Base-by-base conservation (phyloP, 2,888 invertebrate species). In the Pedicia rivosa region DNA sequence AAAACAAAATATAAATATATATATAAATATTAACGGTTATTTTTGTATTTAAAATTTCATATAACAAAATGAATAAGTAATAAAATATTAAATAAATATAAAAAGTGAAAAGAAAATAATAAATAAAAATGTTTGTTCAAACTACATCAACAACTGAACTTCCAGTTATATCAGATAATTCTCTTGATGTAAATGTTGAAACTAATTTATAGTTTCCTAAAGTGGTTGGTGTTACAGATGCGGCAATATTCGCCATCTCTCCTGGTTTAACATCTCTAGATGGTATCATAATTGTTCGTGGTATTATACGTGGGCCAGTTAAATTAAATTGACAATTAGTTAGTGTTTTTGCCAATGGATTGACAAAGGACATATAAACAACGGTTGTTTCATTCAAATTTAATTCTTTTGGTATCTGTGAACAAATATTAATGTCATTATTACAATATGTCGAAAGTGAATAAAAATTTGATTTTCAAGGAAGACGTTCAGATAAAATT, bases 111-210 rank as follows among this genome's bases (percentile, higher is more conserved):
- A 8, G 24, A 24, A 5, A 24, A 8, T 10, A 5, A 24, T 10
- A 3, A 20, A n/a, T n/a, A n/a, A n/a, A n/a, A n/a, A n/a, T n/a
- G n/a, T n/a, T n/a, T n/a, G n/a, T n/a, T n/a, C n/a, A n/a, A n/a
- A n/a, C n/a, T n/a, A n/a, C n/a, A n/a, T n/a, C n/a, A n/a, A n/a
- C n/a, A n/a, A n/a, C n/a, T 33, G 28, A 13, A 1, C 75, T 72
- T 25, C 81, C 82, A 5, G 65, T 71, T 41, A 83, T 69, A 48
- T 82, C 80, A 38, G 72, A 65, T 8, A 83, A 61, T 51, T 81
- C 70, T 19, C 59, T 68, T 0, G 80, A 78, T 34, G 70, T 69
- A 57, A 81, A 82, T 9, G 77, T 76, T 1, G 73, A 78, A 9
- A 81, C 68, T 38, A 81, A 62, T 49, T 67, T 74, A 42, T 74